Conservation (phyloP, 2,888 invertebrate genomes). For the Acleris holmiana region DNA sequence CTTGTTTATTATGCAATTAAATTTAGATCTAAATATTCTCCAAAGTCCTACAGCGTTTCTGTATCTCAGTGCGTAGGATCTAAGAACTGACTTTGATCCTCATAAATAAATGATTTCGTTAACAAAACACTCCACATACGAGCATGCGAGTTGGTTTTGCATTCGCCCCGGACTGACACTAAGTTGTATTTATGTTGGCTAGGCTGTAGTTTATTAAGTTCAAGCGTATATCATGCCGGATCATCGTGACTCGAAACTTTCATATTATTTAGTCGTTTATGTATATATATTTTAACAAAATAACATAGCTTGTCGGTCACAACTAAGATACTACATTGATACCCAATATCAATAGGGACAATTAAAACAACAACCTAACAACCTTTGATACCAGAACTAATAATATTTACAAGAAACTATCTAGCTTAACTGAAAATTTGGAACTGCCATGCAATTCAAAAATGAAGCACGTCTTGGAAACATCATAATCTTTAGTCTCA, state of each 20-base stretch:
- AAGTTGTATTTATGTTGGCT: constrained; percentile 31
- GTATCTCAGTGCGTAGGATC: constrained; percentile 14
- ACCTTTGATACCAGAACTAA: too few relatives aligned
- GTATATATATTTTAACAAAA: too few relatives aligned
- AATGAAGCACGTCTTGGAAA: too few relatives aligned
- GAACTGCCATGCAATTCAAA: too few relatives aligned
- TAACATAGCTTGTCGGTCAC: too few relatives aligned
- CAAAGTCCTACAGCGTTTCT: constrained; percentile 1
- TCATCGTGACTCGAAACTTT: neutral
- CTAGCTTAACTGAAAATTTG: too few relatives aligned
- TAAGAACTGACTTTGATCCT: constrained; percentile 52
- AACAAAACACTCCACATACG: constrained; percentile 54
- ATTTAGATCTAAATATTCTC: neutral
- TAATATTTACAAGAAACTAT: too few relatives aligned
- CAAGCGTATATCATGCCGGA: constrained; percentile 1
- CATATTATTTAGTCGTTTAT: too few relatives aligned
- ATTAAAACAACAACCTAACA: too few relatives aligned
- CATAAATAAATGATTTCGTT: constrained; percentile 69
- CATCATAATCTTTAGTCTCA: neutral
- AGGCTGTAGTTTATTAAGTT: constrained; percentile 21
- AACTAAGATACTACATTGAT: too few relatives aligned
- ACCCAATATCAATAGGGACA: too few relatives aligned
- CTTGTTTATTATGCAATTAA: too few relatives aligned
- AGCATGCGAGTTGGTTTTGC: constrained; percentile 50
- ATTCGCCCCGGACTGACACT: constrained; percentile 45